Percentiles rank a stretch among this genome's conserved stretches.
Conservation (phyloP, 2,113 vertebrate species). For the Apistogramma diplotaenia region DNA sequence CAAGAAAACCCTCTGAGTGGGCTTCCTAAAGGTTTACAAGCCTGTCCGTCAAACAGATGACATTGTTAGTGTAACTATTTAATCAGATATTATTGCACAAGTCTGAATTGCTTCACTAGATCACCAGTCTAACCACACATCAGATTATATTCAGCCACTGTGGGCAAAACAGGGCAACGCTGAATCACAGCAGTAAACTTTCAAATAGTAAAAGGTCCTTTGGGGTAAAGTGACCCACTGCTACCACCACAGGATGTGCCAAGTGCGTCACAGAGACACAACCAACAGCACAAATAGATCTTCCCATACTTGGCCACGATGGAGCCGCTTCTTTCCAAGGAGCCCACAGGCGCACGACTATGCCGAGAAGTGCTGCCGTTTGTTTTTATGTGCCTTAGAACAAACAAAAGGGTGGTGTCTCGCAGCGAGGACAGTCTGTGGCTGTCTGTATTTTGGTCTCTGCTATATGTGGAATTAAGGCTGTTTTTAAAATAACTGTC, state of each 20-base stretch:
- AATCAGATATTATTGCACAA: not conserved
- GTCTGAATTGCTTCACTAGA: not conserved
- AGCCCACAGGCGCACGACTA: not conserved
- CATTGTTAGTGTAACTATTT: not conserved
- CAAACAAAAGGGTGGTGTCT: slow-evolving; percentile 17
- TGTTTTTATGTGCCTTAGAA: slow-evolving; percentile 16
- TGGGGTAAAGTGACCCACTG: slow-evolving; percentile 16
- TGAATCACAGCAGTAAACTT: not conserved
- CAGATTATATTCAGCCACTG: not conserved
- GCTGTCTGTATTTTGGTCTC: slow-evolving; percentile 13
- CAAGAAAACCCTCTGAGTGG: not conserved
- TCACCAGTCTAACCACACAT: not conserved
- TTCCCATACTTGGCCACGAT: not conserved
- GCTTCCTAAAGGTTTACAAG: not conserved
- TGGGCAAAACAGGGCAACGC: not conserved
- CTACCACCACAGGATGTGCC: slow-evolving; percentile 39
- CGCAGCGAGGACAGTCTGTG: slow-evolving; percentile 1
- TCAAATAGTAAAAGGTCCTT: not conserved
- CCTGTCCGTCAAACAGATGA: not conserved
- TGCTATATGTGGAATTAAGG: not conserved
- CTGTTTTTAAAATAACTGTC: not conserved
- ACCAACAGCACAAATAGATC: not conserved
- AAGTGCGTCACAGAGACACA: slow-evolving; percentile 25
- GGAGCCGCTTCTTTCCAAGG: not conserved
- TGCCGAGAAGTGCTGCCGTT: slow-evolving; percentile 9